Evolutionary conservation across 92 coral and sea anemone species (phyloP), one percentile per base, ranked within the genome.

Genomic region (Zoanthus sociatus): DNA sequence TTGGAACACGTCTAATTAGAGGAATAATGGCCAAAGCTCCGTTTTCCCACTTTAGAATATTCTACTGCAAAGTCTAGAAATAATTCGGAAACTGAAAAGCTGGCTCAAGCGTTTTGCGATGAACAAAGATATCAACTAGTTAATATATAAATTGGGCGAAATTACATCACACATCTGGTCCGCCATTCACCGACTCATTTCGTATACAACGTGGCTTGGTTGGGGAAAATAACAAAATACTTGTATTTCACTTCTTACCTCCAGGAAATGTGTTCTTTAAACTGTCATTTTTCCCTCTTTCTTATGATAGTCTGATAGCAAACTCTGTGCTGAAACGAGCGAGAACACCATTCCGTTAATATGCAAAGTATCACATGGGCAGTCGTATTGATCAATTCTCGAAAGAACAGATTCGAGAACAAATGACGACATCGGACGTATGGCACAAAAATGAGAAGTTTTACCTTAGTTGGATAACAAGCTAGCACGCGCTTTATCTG

Each of bases 331-430:
- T 81, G 85, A 81, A 81, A 81, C 75, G 45, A 67, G 85, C 75
- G 76, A 67, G 75, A 67, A 81, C 47, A 81, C 18, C 4, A 75
- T 81, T 75, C 85, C 85, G 85, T 81, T 81, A 81, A 81, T 81
- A 81, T 81, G 85, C 85, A 81, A 81, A 81, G 66, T 55, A 81
- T 81, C 85, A 81, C 85, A 81, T 81, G 85, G 85, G 75, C 73
- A 81, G 85, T 81, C 73, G 46, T 64, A 63, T 70, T 58, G 83
- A 63, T 78, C 55, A 50, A 50, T 50, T 78, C 73, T 81, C 85
- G 85, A 81, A 81, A 81, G 85, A 61, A 81, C 85, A 75, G 85
- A 68, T 81, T 81, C 85, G 74, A 47, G 85, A 81, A 81, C 75
- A 68, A 66, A 81, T 81, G 85, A 81, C 85, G 85, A 81, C 85